Evolutionary conservation across 2,888 invertebrate species (phyloP), one percentile per base, ranked within the genome.

Genomic region (Clepsis dumicolana): DNA sequence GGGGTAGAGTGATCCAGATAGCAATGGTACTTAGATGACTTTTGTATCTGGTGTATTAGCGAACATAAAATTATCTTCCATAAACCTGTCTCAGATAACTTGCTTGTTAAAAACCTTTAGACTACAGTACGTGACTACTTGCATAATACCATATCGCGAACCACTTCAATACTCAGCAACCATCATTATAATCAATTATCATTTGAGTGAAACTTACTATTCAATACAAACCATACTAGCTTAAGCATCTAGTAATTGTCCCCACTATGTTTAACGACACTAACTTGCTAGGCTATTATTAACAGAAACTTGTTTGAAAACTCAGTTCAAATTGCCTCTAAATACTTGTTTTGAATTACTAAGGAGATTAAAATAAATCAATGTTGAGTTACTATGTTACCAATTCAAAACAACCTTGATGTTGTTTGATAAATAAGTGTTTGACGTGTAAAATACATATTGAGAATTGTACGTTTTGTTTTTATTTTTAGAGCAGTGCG

Each of bases 151-250:
- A 16, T 41, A 41, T 14, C 12, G 18, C 25, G 5, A 52, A 14
- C 21, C 50, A 25, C 24, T 27, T 14, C 12, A n/a, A 4, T 7
- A 14, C 4, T 53, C 27, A 8, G 27, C n/a, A n/a, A 12, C n/a
- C n/a, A n/a, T 53, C 44, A 66, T 61, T 60, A 14, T 12, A 41
- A 65, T 41, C 41, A 53, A 50, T 50, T 65, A 48, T 44, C 48
- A 65, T 54, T 12, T 3, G 21, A 2, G 10, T 48, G 14, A 14
- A 14, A 7, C 2, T 16, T n/a, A n/a, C 38, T 14, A 21, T 56
- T 56, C 32, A 56, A 32, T 18, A 27, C n/a, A 18, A 24, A 32
- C 32, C 16, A 4, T 8, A 18, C 54, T 18, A 16, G 54, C 18
- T 48, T 8, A 21, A 48, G 16, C 5, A 32, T 10, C 38, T 32